Evolutionary conservation across 2,113 vertebrate genomes (phyloP).

Genomic region (cat (Felis catus)): DNA sequence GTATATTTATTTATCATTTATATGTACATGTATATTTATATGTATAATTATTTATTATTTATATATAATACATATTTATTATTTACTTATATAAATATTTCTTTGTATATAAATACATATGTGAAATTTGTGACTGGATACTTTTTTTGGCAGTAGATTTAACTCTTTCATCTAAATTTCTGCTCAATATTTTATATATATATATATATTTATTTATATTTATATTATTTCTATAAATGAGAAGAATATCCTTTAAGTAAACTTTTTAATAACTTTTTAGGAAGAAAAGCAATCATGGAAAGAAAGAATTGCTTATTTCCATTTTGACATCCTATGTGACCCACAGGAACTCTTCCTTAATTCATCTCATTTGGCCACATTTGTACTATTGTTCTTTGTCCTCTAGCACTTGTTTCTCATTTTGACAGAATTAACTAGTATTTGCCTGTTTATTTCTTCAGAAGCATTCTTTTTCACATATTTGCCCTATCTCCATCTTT

Average conservation of each 20-base stretch:
- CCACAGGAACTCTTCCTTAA: neutral
- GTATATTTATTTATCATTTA: neutral
- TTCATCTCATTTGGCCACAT: neutral
- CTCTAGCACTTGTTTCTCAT: neutral
- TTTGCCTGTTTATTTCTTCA: neutral
- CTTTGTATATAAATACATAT: too few relatives aligned
- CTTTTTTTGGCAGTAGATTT: too few relatives aligned
- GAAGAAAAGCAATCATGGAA: neutral
- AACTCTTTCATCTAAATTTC: too few relatives aligned
- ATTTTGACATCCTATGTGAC: neutral
- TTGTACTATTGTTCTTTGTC: neutral
- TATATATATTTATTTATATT: neutral
- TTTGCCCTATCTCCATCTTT: neutral
- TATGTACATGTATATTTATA: neutral
- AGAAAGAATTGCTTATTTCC: neutral
- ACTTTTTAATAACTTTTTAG: neutral
- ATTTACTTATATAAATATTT: too few relatives aligned
- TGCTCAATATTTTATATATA: neutral
- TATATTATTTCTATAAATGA: neutral
- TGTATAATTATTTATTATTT: neutral
- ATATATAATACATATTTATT: too few relatives aligned
- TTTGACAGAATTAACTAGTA: constrained; percentile 12
- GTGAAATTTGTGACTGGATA: too few relatives aligned
- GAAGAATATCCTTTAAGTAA: neutral
- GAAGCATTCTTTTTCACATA: neutral